Percentiles rank a stretch among this genome's conserved stretches.
Conservation (phyloP, 2,113 vertebrate genomes). For the Probosciger aterrimus region DNA sequence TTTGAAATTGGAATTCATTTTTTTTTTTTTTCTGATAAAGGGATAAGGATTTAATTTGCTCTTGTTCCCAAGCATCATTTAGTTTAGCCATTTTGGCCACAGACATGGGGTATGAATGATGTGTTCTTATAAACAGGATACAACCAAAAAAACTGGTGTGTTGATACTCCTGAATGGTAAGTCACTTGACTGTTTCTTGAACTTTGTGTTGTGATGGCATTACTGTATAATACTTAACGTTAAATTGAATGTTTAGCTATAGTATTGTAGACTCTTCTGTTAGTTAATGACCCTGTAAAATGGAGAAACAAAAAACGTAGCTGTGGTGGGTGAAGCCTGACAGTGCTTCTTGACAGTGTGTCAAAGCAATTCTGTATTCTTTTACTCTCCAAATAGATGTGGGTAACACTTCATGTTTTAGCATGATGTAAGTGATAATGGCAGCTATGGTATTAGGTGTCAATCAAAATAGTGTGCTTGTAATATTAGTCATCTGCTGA, state of each 20-base stretch:
- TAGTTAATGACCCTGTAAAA: constrained; percentile 48
- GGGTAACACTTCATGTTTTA: constrained; percentile 61
- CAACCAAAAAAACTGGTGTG: not conserved
- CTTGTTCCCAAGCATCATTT: not conserved
- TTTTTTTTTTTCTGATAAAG: not conserved
- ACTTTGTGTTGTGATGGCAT: not conserved
- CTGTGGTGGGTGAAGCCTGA: constrained; percentile 58
- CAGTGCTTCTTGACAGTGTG: constrained; percentile 56
- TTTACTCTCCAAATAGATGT: constrained; percentile 51
- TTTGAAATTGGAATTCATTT: not conserved
- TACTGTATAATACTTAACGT: not conserved
- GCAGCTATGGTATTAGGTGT: constrained; percentile 58
- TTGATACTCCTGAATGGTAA: constrained; percentile 43
- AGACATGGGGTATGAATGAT: not conserved
- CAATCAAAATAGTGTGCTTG: constrained; percentile 49
- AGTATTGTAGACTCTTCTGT: not conserved
- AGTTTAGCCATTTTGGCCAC: not conserved
- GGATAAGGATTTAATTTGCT: not conserved
- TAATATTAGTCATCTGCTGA: constrained; percentile 58
- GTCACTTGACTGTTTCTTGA: not conserved
- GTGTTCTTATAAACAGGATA: not conserved
- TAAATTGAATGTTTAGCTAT: not conserved
- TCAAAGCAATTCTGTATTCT: constrained; percentile 61
- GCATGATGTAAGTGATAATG: constrained; percentile 61
- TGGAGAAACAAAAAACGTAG: constrained; percentile 42